Evolutionary conservation across 1,140 invertebrate species (phyloP).

Genomic region (Chelonus insularis): DNA sequence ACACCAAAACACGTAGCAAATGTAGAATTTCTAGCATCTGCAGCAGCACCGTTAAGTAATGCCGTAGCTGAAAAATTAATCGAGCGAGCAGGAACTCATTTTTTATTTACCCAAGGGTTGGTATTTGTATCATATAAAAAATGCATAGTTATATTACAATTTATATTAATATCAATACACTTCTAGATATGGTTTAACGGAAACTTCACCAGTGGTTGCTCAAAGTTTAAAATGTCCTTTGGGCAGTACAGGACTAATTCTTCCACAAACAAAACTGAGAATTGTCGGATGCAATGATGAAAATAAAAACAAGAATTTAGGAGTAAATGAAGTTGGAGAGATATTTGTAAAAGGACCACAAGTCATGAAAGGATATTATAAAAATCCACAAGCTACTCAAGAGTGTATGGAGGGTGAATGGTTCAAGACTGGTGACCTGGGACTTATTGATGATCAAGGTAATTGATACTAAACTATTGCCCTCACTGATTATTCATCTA

Average conservation of each 20-base stretch:
- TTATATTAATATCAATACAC: no score
- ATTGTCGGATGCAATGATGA: conserved; percentile 2
- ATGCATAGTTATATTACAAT: conserved; percentile 5
- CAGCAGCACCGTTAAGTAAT: conserved; percentile 71
- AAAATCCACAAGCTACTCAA: conserved; percentile 60
- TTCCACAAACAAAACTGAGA: conserved; percentile 62
- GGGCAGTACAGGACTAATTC: conserved; percentile 61
- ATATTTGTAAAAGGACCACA: no score
- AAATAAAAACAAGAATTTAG: conserved; percentile 31
- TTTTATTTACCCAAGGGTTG: conserved; percentile 48
- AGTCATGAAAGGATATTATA: conserved; percentile 62
- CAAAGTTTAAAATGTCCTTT: conserved; percentile 37
- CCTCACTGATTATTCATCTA: no score
- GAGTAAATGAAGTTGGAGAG: conserved; percentile 34
- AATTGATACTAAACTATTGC: no score
- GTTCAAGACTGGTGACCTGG: conserved; percentile 80
- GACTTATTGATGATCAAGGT: conserved; percentile 54
- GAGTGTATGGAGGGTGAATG: conserved; percentile 67
- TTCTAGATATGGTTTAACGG: conserved; percentile 66
- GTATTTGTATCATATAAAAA: conserved; percentile 22
- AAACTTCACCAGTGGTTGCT: conserved; percentile 61
- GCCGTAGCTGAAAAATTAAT: conserved; percentile 64
- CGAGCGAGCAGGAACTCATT: conserved; percentile 48
- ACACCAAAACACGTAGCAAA: conserved; percentile 63
- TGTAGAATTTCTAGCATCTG: conserved; percentile 64